phyloP scores from a whole-genome alignment of 2,888 invertebrate species.

The Choreutis nemorana region DNA sequence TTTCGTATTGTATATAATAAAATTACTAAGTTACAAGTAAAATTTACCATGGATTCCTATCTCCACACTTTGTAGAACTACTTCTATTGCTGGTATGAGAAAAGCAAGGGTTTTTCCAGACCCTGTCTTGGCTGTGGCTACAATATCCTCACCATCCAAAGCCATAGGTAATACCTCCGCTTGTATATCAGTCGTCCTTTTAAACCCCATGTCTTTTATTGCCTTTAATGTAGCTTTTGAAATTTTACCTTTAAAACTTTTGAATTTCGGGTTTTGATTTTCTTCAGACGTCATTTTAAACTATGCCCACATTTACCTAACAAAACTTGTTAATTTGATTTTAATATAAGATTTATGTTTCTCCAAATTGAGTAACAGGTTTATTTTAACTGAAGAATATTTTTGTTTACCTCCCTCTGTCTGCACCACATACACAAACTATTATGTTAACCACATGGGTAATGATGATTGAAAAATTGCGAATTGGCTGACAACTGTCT shows the following conservation, averaged over 20 bases:
- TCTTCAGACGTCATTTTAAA: constrained; percentile 22
- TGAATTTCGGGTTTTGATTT: constrained; percentile 43
- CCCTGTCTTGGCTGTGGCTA: constrained; percentile 96
- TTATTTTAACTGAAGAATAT: no score
- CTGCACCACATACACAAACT: no score
- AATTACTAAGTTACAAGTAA: not conserved
- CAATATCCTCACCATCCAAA: constrained; percentile 88
- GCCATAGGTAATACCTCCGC: constrained; percentile 85
- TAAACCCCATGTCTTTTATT: constrained; percentile 87
- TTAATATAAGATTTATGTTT: not conserved
- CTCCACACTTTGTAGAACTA: constrained; percentile 70
- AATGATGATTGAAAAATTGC: no score
- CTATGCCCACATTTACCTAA: not conserved
- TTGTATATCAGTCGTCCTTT: constrained; percentile 93
- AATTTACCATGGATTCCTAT: constrained; percentile 20
- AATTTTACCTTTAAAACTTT: constrained; percentile 67
- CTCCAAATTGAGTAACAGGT: not conserved
- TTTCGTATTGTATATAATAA: no score
- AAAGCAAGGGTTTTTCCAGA: constrained; percentile 97
- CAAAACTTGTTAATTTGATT: not conserved
- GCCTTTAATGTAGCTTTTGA: constrained; percentile 78
- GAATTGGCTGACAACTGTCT: no score
- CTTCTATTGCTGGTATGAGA: constrained; percentile 91
- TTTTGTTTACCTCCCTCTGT: no score
- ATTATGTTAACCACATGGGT: no score